Conservation (phyloP, 2,113 vertebrate genomes). For the Pelecanus crispus region DNA sequence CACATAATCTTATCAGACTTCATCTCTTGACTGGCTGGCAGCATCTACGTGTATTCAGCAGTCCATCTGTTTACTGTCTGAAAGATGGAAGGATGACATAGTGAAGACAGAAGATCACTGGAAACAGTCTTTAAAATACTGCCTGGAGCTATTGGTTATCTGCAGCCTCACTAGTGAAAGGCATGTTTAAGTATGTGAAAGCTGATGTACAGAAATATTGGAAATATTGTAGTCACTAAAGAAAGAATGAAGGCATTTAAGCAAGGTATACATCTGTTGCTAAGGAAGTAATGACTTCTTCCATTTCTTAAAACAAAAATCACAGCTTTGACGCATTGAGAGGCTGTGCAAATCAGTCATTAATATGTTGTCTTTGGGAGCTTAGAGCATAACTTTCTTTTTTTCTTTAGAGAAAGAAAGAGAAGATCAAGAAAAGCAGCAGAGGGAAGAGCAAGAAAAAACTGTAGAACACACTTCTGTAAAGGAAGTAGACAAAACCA, state of each 20-base stretch:
- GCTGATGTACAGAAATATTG: not conserved
- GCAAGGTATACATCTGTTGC: not conserved
- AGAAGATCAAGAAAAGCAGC: slow-evolving; percentile 44
- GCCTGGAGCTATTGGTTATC: not conserved
- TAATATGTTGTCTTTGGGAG: not conserved
- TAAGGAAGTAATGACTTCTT: not conserved
- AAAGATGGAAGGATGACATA: not conserved
- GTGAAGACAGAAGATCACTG: not conserved
- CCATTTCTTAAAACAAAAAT: not conserved
- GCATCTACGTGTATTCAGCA: not conserved
- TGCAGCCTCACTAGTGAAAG: not conserved
- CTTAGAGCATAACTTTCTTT: not conserved
- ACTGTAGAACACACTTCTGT: not conserved
- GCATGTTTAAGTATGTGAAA: not conserved
- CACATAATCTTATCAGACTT: not conserved
- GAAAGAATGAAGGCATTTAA: not conserved
- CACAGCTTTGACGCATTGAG: not conserved
- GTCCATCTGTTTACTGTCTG: not conserved
- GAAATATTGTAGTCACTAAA: not conserved
- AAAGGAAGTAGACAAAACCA: slow-evolving; percentile 31
- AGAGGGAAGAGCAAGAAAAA: slow-evolving; percentile 41
- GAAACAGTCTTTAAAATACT: not conserved
- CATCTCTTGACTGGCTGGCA: not conserved
- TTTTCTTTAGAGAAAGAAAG: slow-evolving; percentile 24
- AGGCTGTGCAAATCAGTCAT: not conserved